Base-by-base conservation (phyloP, 2,797 vertebrate species). In the Adelosebastes latens region DNA sequence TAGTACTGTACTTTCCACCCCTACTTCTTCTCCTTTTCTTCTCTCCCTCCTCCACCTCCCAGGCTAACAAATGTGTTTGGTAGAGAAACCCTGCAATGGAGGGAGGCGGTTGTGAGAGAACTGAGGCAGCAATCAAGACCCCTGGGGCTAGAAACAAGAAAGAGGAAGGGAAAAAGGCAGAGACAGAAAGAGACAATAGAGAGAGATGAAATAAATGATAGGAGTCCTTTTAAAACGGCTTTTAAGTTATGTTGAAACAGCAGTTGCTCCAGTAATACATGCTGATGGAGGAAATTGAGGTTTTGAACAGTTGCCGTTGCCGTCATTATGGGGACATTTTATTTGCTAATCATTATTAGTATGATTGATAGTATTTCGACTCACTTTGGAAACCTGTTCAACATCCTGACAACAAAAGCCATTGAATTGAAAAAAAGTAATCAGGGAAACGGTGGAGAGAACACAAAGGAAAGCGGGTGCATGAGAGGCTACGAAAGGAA, bases 161-260 rank as follows among this genome's bases (percentile, higher is more conserved):
- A 71, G 65, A 76, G 58, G 34, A 66, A 67, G 70, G 27, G n/a
- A 68, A 73, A 58, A 75, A 82, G 67, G 27, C 71, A 75, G 64
- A 66, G 77, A 67, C 66, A 39, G 65, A 66, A 32, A 62, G 69
- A 88, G 29, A 79, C 13, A 68, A 53, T 8, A 20, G 39, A 72
- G 64, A 24, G 56, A 34, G 76, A 79, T 79, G 61, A 83, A 82
- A 82, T 88, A 77, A 80, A 89, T 80, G 75, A 89, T 75, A 79
- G 52, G 39, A 80, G 66, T 74, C 62, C 80, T 75, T 88, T 76
- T 69, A 42, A 88, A 90, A 79, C n/a, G 46, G 76, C 85, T 81
- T 83, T 88, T 80, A 83, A 82, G 63, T 84, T 68, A 20, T 71
- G 84, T 90, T 90, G 83, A 92, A 91, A 84, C 78, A 71, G 77